Evolutionary conservation across 2,888 invertebrate genomes (phyloP), one percentile per base, ranked within the genome.

Genomic region (Nineta flava): DNA sequence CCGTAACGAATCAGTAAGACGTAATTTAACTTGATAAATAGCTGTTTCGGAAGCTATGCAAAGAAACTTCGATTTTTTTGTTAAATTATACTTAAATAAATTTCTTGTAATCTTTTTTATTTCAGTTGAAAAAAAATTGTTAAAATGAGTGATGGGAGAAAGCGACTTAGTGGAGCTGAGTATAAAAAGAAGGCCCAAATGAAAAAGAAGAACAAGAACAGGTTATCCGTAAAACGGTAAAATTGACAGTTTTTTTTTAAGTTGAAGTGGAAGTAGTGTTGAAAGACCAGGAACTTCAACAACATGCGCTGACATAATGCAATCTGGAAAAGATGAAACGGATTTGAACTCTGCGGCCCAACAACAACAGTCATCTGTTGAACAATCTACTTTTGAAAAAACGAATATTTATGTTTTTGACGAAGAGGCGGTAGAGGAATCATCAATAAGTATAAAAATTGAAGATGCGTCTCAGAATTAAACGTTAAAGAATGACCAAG

Each of bases 391-490:
- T 44, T 53, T 49, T 31, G 49, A 51, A 49, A 54, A 54, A 54
- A 54, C 41, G 19, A 47, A 54, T 51, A 48, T 21, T 48, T 51
- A 51, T 53, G 49, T 53, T 55, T 41, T 54, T 43, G 53, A 54
- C 54, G 48, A 53, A 49, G 49, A 56, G 51, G 46, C 46, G 44
- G 31, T 47, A 53, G 41, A 46, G 50, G 32, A 48, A 48, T 52
- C 45, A 50, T 51, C 34, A 49, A 55, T 47, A 51, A 55, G 47
- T 46, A 45, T 48, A 41, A 52, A 31, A 55, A 53, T 51, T 53
- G 54, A 52, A 54, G 53, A 55, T 52, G 52, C 50, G 44, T 53
- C 52, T 55, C 52, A 42, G 50, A 51, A 42, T 50, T 47, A 53
- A 50, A 48, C 53, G 48, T 54, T 38, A 53, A 52, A 48, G 43